Conservation (phyloP, 2,113 vertebrate genomes). For the Lathamus discolor region DNA sequence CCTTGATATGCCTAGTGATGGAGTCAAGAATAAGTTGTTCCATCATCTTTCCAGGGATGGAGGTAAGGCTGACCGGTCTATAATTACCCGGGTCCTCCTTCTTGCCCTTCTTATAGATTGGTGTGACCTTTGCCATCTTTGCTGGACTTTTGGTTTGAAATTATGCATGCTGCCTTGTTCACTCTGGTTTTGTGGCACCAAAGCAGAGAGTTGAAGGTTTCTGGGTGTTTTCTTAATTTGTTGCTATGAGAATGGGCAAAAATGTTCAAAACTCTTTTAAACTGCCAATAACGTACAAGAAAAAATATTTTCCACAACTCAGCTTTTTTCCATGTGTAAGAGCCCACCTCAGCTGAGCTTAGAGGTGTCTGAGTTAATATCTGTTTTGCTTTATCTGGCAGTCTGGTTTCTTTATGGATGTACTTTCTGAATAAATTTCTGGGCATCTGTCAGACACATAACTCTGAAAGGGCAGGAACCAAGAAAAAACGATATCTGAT, state of each 20-base stretch:
- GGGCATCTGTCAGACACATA: neutral
- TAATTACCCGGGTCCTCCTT: too few relatives aligned
- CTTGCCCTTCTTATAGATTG: too few relatives aligned
- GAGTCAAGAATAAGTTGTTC: too few relatives aligned
- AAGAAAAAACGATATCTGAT: neutral
- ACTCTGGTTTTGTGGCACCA: neutral
- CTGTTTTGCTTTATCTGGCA: neutral
- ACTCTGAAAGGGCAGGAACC: neutral
- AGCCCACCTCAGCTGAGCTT: neutral
- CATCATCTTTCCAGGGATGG: too few relatives aligned
- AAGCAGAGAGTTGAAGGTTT: neutral
- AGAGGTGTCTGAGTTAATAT: neutral
- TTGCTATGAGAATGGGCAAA: neutral
- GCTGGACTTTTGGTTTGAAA: neutral
- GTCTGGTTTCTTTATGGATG: neutral
- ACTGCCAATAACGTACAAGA: neutral
- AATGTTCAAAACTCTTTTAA: neutral
- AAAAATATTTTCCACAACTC: neutral
- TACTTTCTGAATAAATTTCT: neutral
- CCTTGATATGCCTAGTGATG: too few relatives aligned
- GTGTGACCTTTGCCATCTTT: too few relatives aligned
- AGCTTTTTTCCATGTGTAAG: neutral
- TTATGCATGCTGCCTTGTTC: neutral
- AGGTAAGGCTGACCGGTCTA: too few relatives aligned
- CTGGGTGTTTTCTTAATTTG: neutral